These are phyloP conservation scores for Phyllotreta cruciferae DNA, from an alignment of 2,888 invertebrate genomes.

Conservation along the genomic window DNA sequence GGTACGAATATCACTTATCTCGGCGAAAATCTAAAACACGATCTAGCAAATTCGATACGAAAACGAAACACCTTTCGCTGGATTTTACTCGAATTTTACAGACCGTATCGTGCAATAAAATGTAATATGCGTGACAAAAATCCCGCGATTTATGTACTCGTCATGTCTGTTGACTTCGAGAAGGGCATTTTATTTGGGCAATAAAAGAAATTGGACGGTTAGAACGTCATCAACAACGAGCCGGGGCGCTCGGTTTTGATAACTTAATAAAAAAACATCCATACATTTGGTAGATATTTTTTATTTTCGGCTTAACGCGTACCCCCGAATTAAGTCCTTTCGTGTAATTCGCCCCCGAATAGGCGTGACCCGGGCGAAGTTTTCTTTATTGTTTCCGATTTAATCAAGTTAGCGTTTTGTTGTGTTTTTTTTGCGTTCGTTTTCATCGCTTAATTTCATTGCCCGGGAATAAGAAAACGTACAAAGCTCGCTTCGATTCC, in stretches of 20 bases:
- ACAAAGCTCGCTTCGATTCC: conserved; percentile 38
- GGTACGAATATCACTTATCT: conserved; percentile 25
- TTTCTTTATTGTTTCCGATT: conserved; percentile 54
- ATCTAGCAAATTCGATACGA: conserved; percentile 9
- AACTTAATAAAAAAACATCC: not conserved
- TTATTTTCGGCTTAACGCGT: not conserved
- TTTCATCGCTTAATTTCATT: conserved; percentile 46
- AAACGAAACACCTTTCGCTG: conserved; percentile 18
- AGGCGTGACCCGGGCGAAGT: conserved; percentile 49
- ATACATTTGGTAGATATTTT: not conserved
- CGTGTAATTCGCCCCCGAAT: conserved; percentile 26
- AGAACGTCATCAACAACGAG: conserved; percentile 2
- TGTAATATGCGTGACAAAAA: not conserved
- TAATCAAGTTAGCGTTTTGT: conserved; percentile 49
- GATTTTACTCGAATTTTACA: conserved; percentile 6
- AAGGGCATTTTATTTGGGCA: conserved; percentile 23
- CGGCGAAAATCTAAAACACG: conserved; percentile 9
- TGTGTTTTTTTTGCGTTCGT: conserved; percentile 37
- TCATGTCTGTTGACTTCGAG: conserved; percentile 28
- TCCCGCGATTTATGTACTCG: conserved; percentile 34
- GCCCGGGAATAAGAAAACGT: conserved; percentile 42
- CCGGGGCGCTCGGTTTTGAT: too few relatives aligned
- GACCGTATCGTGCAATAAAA: conserved; percentile 1
- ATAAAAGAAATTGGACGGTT: conserved; percentile 36
- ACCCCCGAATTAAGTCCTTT: conserved; percentile 15